phyloP scores from a whole-genome alignment of 2,888 invertebrate species.

The Deladenus siricidicola region DNA sequence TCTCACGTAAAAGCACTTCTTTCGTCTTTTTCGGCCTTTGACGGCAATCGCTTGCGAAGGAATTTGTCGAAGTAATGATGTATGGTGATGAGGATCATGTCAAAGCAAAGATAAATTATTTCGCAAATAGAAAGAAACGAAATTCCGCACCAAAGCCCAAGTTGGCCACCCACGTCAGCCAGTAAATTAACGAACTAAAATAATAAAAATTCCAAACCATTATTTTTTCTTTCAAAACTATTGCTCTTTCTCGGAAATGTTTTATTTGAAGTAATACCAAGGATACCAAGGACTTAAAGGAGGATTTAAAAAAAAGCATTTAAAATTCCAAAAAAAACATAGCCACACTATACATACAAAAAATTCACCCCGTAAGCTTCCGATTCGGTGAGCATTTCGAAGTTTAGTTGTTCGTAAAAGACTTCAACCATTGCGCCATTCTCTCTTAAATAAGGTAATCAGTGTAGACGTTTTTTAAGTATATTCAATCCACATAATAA shows the following conservation, averaged over 20 bases:
- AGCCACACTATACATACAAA: too few relatives aligned
- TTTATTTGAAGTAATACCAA: too few relatives aligned
- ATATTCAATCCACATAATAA: neutral
- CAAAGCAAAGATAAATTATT: constrained; percentile 31
- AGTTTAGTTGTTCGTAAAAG: constrained; percentile 52
- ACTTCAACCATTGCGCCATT: constrained; percentile 53
- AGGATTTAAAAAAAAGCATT: constrained; percentile 6
- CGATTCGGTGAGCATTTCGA: constrained; percentile 50
- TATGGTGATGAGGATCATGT: constrained; percentile 29
- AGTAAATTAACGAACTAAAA: constrained; percentile 29
- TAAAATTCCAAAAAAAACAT: neutral
- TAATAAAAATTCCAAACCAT: too few relatives aligned
- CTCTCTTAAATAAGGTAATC: too few relatives aligned
- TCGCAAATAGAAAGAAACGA: constrained; percentile 36
- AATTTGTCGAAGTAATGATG: neutral
- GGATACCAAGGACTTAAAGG: too few relatives aligned
- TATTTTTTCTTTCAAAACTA: too few relatives aligned
- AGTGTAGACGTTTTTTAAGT: too few relatives aligned
- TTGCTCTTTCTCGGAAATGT: too few relatives aligned
- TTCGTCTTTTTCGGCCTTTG: too few relatives aligned
- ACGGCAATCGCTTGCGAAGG: too few relatives aligned
- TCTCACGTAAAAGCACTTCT: too few relatives aligned
- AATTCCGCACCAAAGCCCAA: constrained; percentile 31
- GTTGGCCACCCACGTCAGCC: constrained; percentile 36
- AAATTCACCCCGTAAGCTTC: constrained; percentile 47